These are phyloP conservation scores for Polylopha cassiicola DNA, from an alignment of 2,888 invertebrate genomes.

Conservation along the genomic window DNA sequence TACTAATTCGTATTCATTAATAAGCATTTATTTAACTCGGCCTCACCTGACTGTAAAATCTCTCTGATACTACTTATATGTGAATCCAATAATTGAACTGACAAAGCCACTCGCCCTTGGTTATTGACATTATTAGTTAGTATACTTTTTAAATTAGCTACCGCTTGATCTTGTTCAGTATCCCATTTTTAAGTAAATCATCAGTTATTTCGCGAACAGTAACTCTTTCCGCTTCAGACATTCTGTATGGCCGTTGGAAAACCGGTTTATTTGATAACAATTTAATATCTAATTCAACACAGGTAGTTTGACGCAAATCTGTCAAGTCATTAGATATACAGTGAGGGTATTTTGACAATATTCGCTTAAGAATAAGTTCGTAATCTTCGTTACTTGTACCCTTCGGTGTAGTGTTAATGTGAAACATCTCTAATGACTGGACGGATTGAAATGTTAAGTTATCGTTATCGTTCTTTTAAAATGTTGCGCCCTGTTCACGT, in stretches of 20 bases:
- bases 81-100: slow-evolving; percentile 5
- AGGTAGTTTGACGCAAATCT: slow-evolving; percentile 22
- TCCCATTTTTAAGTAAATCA: slow-evolving; percentile 18
- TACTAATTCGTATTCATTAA: slow-evolving; percentile 7
- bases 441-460: slow-evolving; percentile 17
- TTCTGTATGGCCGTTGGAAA: slow-evolving; percentile 23
- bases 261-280: too few relatives aligned
- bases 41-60: slow-evolving; percentile 12
- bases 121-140: not conserved
- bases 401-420: not conserved
- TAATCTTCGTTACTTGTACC: not conserved
- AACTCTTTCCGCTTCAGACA: slow-evolving; percentile 21
- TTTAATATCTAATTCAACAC: slow-evolving; percentile 24
- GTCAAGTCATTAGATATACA: slow-evolving; percentile 19
- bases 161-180: not conserved
- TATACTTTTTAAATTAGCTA: not conserved
- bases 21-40: slow-evolving; percentile 6
- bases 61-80: slow-evolving; percentile 3
- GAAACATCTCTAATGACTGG: not conserved
- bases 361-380: slow-evolving; percentile 3
- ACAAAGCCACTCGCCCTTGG: slow-evolving; percentile 7
- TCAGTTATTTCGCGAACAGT: slow-evolving; percentile 15
- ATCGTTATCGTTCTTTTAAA: slow-evolving; percentile 25
- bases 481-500: slow-evolving; percentile 18
- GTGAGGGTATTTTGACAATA: slow-evolving; percentile 23